Conservation (phyloP, 2,888 invertebrate genomes). For the Rhingia campestris region DNA sequence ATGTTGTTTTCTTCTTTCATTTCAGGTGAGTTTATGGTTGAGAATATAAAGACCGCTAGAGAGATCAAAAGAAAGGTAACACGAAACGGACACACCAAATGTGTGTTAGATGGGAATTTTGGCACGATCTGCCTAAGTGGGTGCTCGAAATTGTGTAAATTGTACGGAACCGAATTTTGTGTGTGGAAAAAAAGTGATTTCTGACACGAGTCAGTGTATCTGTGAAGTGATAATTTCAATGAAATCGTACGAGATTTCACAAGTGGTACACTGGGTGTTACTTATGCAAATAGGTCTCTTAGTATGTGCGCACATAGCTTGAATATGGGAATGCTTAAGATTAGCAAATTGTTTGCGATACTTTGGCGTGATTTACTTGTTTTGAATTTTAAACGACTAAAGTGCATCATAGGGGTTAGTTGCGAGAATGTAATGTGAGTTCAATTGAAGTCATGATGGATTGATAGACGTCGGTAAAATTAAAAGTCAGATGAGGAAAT, state of each 20-base stretch:
- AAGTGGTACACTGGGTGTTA: not conserved
- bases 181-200: not conserved
- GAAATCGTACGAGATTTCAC: not conserved
- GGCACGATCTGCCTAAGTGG: constrained; percentile 10
- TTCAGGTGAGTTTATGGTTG: constrained; percentile 62
- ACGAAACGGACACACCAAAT: not conserved
- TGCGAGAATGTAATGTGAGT: no score
- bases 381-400: no score
- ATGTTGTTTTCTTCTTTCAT: constrained; percentile 34
- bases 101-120: constrained; percentile 1
- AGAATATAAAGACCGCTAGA: constrained; percentile 10
- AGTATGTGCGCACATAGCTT: no score
- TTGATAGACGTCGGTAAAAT: no score
- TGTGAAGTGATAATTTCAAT: constrained; percentile 28
- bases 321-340: no score
- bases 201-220: constrained; percentile 1
- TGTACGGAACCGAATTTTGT: not conserved
- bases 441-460: no score
- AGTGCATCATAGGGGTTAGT: no score
- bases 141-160: constrained; percentile 14
- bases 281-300: no score
- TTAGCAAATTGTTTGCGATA: no score
- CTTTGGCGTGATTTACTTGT: no score
- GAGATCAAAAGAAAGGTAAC: constrained; percentile 17
- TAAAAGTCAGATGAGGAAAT: no score